A percentile compares a stretch with the other conserved stretches of the same genome.
phyloP scores from a whole-genome alignment of 2,888 invertebrate species.

The Nysson spinosus region DNA sequence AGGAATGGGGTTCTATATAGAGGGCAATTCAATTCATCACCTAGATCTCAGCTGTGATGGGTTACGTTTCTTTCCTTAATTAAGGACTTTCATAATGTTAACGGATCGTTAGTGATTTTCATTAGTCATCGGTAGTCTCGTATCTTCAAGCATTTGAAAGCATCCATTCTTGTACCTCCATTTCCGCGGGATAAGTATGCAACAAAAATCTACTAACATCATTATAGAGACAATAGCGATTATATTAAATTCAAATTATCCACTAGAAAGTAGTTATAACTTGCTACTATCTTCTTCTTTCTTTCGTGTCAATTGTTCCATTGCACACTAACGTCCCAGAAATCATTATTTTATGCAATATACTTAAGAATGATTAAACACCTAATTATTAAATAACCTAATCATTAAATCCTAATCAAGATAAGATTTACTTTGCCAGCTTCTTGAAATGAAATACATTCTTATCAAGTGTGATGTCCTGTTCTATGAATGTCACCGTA shows the following conservation, averaged over 20 bases:
- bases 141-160: slow-evolving; percentile 17
- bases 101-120: slow-evolving; percentile 52
- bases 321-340: too few species aligned
- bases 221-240: slow-evolving; percentile 29
- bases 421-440: too few species aligned
- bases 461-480: too few species aligned
- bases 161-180: slow-evolving; percentile 6
- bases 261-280: neutral
- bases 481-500: too few species aligned
- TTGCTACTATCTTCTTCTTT: neutral
- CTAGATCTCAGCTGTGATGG: slow-evolving; percentile 46
- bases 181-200: neutral
- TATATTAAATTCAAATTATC: too few species aligned
- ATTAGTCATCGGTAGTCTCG: slow-evolving; percentile 4
- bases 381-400: too few species aligned
- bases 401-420: too few species aligned
- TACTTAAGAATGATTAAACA: too few species aligned
- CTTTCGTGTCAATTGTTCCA: neutral
- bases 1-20: slow-evolving; percentile 30
- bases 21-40: slow-evolving; percentile 43
- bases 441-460: too few species aligned
- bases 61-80: slow-evolving; percentile 48
- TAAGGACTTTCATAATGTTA: slow-evolving; percentile 56
- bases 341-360: too few species aligned
- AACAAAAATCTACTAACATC: slow-evolving; percentile 22